Base-by-base conservation (phyloP, 2,888 invertebrate species). In the Nysson spinosus region DNA sequence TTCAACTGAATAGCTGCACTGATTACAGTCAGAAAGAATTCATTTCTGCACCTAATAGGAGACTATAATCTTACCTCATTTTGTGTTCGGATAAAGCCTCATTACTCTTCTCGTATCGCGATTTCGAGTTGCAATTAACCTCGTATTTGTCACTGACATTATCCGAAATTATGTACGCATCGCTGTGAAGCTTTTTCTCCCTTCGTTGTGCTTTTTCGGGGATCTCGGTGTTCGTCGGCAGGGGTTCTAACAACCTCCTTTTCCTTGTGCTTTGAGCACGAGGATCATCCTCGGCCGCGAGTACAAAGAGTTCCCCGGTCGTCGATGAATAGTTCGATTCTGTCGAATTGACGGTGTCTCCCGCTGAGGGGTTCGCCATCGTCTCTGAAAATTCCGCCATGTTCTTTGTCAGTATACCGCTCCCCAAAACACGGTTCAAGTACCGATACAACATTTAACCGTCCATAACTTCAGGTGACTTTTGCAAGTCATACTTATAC, bases 311-410 rank as follows among this genome's bases (percentile, higher is more conserved):
- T 11, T 58, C 61, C 70, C 70, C 69, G 55, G 56, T 72, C 64
- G 58, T 77, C 52, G 63, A 73, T 55, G 43, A 63, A 32, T 42
- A 72, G 26, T 57, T 72, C 69, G 60, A 65, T 16, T 78, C 77
- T 51, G 77, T 81, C 73, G 80, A 62, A 69, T 75, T 81, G 83
- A 82, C 84, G 83, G 83, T 83, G 83, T 78, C 81, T 81, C 80
- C 77, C 81, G 77, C 71, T 75, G 71, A 77, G 70, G 78, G 68
- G 74, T 78, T 78, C 77, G 77, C 76, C 74, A 69, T 83, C 66
- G 72, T 82, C 71, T 75, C 80, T 80, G 57, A 1, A 69, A 72
- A 4, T n/a, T 11, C 12, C 39, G 30, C 37, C 39, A 42, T 39
- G 35, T 37, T 17, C 19, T 17, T 43, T 20, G 20, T 20, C 19